Conservation (phyloP, 2,113 vertebrate species). For the Antechinus flavipes region DNA sequence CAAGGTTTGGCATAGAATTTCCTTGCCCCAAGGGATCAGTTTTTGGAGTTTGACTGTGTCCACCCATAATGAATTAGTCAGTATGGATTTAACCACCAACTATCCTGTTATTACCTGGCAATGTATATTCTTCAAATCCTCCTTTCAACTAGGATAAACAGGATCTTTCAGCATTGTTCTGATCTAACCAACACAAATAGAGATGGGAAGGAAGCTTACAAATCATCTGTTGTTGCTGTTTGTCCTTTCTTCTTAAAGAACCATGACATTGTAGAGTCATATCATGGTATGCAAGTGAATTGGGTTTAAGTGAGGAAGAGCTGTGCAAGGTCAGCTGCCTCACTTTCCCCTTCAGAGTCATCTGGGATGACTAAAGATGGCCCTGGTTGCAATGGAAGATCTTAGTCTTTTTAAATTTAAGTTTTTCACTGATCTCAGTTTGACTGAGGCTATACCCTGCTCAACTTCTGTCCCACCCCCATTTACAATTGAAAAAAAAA, state of each 20-base stretch:
- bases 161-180: background rate
- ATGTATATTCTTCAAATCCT: background rate
- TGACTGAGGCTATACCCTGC: too few species aligned
- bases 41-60: background rate
- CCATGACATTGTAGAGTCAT: too few species aligned
- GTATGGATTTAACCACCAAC: background rate
- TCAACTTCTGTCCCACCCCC: background rate
- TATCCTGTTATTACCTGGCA: background rate
- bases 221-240: background rate
- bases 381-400: too few species aligned
- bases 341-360: too few species aligned
- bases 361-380: too few species aligned
- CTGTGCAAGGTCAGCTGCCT: too few species aligned
- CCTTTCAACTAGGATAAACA: background rate
- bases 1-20: background rate
- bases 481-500: background rate
- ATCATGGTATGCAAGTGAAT: too few species aligned
- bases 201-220: background rate
- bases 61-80: background rate
- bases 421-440: too few species aligned
- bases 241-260: too few species aligned
- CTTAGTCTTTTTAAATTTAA: too few species aligned
- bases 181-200: background rate
- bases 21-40: background rate
- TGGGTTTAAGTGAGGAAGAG: too few species aligned